phyloP scores from a whole-genome alignment of 2,797 vertebrate genomes.

The Pterois miles region DNA sequence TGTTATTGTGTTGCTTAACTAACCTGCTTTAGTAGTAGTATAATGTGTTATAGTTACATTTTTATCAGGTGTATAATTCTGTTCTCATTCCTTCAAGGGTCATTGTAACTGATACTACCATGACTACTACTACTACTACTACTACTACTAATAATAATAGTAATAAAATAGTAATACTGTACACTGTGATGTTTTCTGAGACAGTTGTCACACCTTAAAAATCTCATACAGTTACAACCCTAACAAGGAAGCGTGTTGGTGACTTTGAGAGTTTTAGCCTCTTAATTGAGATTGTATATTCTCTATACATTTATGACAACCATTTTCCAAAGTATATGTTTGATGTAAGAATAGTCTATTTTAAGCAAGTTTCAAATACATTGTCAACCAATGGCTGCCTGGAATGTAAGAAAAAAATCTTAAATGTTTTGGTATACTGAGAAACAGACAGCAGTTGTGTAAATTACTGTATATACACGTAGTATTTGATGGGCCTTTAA shows the following conservation, averaged over 20 bases:
- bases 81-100: too few species aligned
- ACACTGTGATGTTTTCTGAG: too few species aligned
- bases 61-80: too few species aligned
- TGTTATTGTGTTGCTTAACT: too few species aligned
- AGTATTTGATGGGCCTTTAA: neutral
- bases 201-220: too few species aligned
- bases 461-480: neutral
- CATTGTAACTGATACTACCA: too few species aligned
- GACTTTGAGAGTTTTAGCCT: conserved; percentile 2
- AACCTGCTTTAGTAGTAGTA: too few species aligned
- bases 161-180: too few species aligned
- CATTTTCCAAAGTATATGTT: neutral
- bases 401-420: neutral
- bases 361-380: neutral
- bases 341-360: neutral
- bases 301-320: neutral
- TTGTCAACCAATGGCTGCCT: neutral
- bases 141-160: too few species aligned
- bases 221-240: too few species aligned
- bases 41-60: too few species aligned
- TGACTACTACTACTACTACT: too few species aligned
- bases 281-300: neutral
- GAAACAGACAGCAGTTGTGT: neutral
- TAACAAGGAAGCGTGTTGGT: neutral
- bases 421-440: neutral